phyloP scores from a whole-genome alignment of 2,888 invertebrate genomes.

The Bugula neritina region DNA sequence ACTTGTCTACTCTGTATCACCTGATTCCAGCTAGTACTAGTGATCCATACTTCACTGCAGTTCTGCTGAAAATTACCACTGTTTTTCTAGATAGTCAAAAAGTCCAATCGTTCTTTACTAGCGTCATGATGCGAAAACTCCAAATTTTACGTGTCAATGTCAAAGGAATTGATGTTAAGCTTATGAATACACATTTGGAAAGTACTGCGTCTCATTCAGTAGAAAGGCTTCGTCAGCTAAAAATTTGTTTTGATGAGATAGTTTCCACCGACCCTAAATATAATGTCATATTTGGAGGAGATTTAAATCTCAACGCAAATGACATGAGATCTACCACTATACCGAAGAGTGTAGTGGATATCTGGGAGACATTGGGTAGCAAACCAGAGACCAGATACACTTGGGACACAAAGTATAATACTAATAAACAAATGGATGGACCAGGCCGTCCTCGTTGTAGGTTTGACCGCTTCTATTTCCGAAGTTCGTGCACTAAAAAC shows the following conservation, averaged over 20 bases:
- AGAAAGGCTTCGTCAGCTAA: conserved; percentile 56
- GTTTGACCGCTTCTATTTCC: conserved; percentile 58
- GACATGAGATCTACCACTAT: conserved; percentile 55
- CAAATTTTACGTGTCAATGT: conserved; percentile 41
- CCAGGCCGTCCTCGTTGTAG: conserved; percentile 54
- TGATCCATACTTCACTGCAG: conserved; percentile 55
- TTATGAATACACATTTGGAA: conserved; percentile 61
- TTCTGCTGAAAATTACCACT: conserved; percentile 53
- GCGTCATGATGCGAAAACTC: conserved; percentile 58
- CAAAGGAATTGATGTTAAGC: conserved; percentile 47
- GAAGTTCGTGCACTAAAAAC: conserved; percentile 34
- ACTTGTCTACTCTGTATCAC: conserved; percentile 5
- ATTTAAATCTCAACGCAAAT: conserved; percentile 60
- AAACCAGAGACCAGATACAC: conserved; percentile 57
- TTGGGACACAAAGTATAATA: conserved; percentile 60
- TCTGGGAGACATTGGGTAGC: conserved; percentile 59
- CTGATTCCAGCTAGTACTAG: conserved; percentile 18
- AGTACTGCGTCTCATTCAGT: conserved; percentile 56
- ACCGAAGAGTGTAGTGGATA: conserved; percentile 54
- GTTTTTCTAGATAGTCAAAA: conserved; percentile 52
- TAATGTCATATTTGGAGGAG: conserved; percentile 60
- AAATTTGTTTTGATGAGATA: conserved; percentile 47
- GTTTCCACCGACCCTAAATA: conserved; percentile 32
- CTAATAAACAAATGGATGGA: conserved; percentile 54
- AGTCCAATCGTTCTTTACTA: conserved; percentile 54